Base-by-base conservation (phyloP, 2,113 vertebrate genomes). In the Noctilio leporinus region DNA sequence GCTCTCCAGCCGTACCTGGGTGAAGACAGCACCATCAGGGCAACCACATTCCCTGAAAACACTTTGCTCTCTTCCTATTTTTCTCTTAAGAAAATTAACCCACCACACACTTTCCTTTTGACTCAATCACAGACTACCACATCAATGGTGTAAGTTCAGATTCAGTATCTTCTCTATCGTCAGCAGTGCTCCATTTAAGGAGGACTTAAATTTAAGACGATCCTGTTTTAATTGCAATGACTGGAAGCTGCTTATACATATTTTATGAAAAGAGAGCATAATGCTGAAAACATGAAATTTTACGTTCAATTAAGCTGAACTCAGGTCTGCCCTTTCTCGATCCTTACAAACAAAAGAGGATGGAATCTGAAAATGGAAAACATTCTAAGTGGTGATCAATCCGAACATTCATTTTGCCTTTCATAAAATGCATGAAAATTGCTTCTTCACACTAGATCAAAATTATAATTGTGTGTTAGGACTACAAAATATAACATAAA, bases 1-100 rank as follows among this genome's bases (percentile, higher is more conserved):
- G 99, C 99, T 95, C 99, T 98, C 99, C 99, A 99, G 20, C 98
- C 98, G 22, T 99, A 99, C 85, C 99, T 99, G 73, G 28, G 47
- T 4, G 91, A 91, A 95, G 55, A 64, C 30, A 47, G 47, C 26
- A 22, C 1, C 40, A 2, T 0, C 28, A 69, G 49, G 10, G 28
- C 5, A 33, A 33, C 11, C 5, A 17, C 28, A 15, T 49, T 57
- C 47, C 65, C 0, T 40, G 7, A 59, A 47, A 45, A 57, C 22
- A 40, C 2, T 20, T 55, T 70, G 45, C 43, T 80, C 5, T 49
- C 33, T 47, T 64, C 14, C 30, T 43, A 19, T 35, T 55, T 80
- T 72, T 1, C 22, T 49, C 20, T 62, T 17, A 82, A 76, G 9
- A 91, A 91, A 62, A 30, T 59, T 69, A 62, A 70, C 33, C 53